These are phyloP conservation scores for Pygmarrhopalites habei DNA, from an alignment of 1,140 invertebrate genomes.

Conservation along the genomic window DNA sequence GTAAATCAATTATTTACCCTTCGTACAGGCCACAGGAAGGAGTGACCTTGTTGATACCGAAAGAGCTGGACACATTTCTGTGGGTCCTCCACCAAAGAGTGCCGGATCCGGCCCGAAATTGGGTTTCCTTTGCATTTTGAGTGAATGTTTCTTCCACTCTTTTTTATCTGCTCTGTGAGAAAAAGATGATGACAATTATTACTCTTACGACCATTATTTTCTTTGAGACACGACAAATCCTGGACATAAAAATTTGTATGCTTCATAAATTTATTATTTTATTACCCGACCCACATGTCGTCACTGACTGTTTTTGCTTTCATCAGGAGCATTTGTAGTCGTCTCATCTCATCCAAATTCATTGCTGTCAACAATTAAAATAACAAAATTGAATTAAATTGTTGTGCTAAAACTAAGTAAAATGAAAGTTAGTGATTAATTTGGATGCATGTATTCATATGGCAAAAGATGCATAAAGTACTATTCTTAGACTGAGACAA, in stretches of 20 bases:
- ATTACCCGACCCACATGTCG: slow-evolving; percentile 36
- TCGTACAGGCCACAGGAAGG: slow-evolving; percentile 17
- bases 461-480: too few species aligned
- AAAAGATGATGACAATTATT: too few species aligned
- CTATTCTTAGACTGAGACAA: too few species aligned
- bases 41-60: slow-evolving; percentile 27
- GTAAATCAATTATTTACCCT: too few species aligned
- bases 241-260: too few species aligned
- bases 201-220: too few species aligned
- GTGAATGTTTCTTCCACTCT: slow-evolving; percentile 37
- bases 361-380: slow-evolving; percentile 16
- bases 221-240: too few species aligned
- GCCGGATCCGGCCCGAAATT: slow-evolving; percentile 11
- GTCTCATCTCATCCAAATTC: slow-evolving; percentile 34
- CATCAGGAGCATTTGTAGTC: slow-evolving; percentile 31
- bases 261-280: too few species aligned
- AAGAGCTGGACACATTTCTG: slow-evolving; percentile 35
- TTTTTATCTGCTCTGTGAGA: slow-evolving; percentile 34
- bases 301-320: slow-evolving; percentile 19
- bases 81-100: slow-evolving; percentile 28
- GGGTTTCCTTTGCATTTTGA: slow-evolving; percentile 25
- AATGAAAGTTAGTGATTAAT: too few species aligned
- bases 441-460: too few species aligned
- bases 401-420: neutral
- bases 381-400: neutral